Base-by-base conservation (phyloP, 64 coral and sea anemone genomes). In the Astreopora myriophthalma region DNA sequence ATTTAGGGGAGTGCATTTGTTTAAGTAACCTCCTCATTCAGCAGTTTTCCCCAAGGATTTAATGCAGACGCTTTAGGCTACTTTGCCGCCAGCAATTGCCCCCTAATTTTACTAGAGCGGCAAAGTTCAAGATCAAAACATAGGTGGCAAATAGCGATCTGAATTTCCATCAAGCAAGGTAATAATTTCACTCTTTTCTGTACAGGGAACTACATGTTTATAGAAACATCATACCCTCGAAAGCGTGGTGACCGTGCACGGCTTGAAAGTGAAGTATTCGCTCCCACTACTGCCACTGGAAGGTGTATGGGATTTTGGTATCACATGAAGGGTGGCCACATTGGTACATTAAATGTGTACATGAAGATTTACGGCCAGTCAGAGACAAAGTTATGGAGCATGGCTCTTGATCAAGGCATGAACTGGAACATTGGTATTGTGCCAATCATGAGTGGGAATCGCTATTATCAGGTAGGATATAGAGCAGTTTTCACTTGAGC, bases 221-320 rank as follows among this genome's bases (percentile, higher is more conserved):
- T 98, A 27, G 96, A 98, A 35, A 95, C 93, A 24, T 98, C 96
- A 0, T 69, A 20, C 42, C 96, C 96, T 44, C 48, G 96, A 32
- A 95, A 84, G 34, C 87, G 93, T 24, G 93, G 96, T 23, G 96
- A 98, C 40, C 90, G 89, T 35, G 96, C 96, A 32, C 86, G 87
- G 12, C 71, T 98, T 17, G 96, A 98, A 68, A 95, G 93, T 92
- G 82, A 94, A 33, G 73, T 98, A 1, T 95, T 98, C 48, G 48
- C 87, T 29, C 62, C 96, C 58, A 98, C 96, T 6, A 75, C 96
- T 42, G 87, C 91, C 36, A 84, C 79, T 61, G 91, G 96, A 9
- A 88, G 76, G 26, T 98, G 96, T 60, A 80, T 98, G 96, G 71
- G 79, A 48, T 98, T 98, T 58, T 98, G 93, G 89, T 98, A 90